Percentiles rank a stretch among this genome's conserved stretches.
phyloP scores from a whole-genome alignment of 2,888 invertebrate genomes.

The Trilocha varians region DNA sequence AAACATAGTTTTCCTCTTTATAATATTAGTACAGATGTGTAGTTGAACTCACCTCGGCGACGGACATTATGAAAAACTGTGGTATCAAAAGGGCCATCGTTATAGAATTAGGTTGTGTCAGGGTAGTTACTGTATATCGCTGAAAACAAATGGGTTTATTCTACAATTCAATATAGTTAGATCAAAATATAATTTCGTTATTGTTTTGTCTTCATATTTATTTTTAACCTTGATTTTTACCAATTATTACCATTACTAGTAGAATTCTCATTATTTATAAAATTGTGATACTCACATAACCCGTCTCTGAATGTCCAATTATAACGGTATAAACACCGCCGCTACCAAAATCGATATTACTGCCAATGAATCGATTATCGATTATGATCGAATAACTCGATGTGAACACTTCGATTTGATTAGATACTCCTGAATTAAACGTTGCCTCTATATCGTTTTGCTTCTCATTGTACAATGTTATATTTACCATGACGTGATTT shows the following conservation, averaged over 20 bases:
- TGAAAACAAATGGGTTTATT: constrained; percentile 23
- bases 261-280: not conserved
- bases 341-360: constrained; percentile 27
- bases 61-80: constrained; percentile 86
- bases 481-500: constrained; percentile 18
- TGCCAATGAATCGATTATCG: constrained; percentile 16
- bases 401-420: constrained; percentile 38
- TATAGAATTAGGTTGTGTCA: constrained; percentile 78
- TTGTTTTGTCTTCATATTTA: no score
- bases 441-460: constrained; percentile 29
- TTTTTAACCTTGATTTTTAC: not conserved
- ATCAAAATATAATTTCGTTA: no score
- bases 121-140: constrained; percentile 38
- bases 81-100: constrained; percentile 85
- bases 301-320: constrained; percentile 20
- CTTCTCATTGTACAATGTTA: constrained; percentile 32
- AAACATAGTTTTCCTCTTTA: no score
- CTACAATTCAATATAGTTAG: no score
- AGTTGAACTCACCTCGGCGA: constrained; percentile 78
- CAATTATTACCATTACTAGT: not conserved
- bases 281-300: constrained; percentile 28
- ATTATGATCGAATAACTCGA: constrained; percentile 33
- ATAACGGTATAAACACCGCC: constrained; percentile 45
- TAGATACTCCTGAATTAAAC: constrained; percentile 22
- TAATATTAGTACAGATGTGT: no score